Evolutionary conservation across 2,888 invertebrate species (phyloP).

Genomic region (Orthosia gracilis): DNA sequence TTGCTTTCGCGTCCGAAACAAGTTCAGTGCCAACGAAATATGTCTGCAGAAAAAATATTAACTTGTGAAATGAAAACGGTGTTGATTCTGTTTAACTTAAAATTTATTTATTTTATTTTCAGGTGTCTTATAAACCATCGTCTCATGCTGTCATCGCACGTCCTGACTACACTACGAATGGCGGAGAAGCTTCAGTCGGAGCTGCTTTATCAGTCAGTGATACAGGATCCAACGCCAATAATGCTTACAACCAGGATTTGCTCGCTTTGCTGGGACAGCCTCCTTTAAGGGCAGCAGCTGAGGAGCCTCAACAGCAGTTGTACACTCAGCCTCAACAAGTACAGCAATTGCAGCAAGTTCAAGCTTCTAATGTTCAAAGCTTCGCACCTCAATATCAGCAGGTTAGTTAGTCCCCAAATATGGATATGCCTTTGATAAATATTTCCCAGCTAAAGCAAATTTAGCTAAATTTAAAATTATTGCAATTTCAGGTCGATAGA

Average conservation of each 20-base stretch:
- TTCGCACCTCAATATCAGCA: conserved; percentile 81
- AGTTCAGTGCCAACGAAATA: conserved; percentile 6
- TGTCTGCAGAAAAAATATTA: conserved; percentile 3
- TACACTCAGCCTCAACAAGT: conserved; percentile 76
- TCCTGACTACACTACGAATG: conserved; percentile 83
- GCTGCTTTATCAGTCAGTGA: conserved; percentile 88
- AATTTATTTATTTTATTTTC: conserved; percentile 43
- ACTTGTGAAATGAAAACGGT: background rate
- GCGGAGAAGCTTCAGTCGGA: conserved; percentile 88
- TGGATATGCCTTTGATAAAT: background rate
- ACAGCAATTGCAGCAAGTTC: conserved; percentile 79
- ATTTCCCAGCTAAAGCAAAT: background rate
- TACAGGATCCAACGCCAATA: conserved; percentile 74
- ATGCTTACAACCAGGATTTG: conserved; percentile 81
- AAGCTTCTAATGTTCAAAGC: conserved; percentile 76
- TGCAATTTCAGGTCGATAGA: conserved; percentile 83
- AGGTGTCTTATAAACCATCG: conserved; percentile 82
- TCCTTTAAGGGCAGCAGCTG: conserved; percentile 73
- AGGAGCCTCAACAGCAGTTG: conserved; percentile 75
- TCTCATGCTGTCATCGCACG: conserved; percentile 87
- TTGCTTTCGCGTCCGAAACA: conserved; percentile 10
- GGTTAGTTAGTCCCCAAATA: conserved; percentile 64
- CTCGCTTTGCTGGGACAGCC: conserved; percentile 81
- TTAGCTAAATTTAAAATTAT: background rate
- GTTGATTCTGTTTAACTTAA: conserved; percentile 1